These are phyloP conservation scores for Leptinotarsa undecemlineata DNA, from an alignment of 1,140 invertebrate genomes.

Conservation along the genomic window DNA sequence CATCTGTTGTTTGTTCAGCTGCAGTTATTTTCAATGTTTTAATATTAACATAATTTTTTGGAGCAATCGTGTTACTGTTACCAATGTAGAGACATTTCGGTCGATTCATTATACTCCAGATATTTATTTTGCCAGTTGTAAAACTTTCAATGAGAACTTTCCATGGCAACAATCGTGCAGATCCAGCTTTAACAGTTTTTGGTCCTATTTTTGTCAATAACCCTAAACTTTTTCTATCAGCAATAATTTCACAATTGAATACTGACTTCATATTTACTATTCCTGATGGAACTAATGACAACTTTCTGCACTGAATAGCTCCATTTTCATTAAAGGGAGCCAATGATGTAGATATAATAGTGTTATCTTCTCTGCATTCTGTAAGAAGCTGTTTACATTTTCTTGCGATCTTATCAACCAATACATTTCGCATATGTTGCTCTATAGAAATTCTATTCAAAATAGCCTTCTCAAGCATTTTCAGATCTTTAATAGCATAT, in stretches of 20 bases:
- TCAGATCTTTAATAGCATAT: background rate
- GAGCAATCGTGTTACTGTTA: constrained; percentile 25
- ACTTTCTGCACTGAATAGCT: constrained; percentile 4
- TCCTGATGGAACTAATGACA: background rate
- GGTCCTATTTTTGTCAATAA: constrained; percentile 34
- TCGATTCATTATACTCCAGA: constrained; percentile 38
- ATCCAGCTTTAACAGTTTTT: constrained; percentile 26
- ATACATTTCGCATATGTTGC: constrained; percentile 7
- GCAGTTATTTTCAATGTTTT: background rate
- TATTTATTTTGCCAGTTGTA: constrained; percentile 31
- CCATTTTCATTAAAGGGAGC: background rate
- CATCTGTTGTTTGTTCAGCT: too few relatives aligned
- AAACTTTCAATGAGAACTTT: constrained; percentile 38
- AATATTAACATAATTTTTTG: constrained; percentile 34
- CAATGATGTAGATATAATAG: background rate
- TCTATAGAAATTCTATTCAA: constrained; percentile 18
- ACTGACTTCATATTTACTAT: constrained; percentile 26
- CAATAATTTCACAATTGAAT: constrained; percentile 44
- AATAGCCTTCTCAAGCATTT: background rate
- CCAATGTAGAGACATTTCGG: constrained; percentile 35
- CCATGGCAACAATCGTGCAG: constrained; percentile 44
- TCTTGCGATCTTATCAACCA: constrained; percentile 1
- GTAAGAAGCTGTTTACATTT: constrained; percentile 38
- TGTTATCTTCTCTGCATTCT: background rate
- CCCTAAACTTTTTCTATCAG: constrained; percentile 32